Conservation (phyloP, 2,113 vertebrate genomes). For the Beaufortia kweichowensis region DNA sequence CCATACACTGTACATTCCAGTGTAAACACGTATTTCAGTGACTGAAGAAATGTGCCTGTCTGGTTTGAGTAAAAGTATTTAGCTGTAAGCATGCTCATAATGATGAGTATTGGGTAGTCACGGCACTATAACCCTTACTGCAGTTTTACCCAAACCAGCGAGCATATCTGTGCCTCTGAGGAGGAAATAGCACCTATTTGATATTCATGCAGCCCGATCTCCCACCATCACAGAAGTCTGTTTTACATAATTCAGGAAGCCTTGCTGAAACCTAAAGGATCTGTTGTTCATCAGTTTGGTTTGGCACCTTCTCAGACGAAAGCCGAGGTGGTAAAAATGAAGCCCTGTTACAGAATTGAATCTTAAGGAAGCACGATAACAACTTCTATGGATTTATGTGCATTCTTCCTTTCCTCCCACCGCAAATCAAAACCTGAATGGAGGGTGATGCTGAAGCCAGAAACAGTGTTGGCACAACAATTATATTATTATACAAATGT, state of each 20-base stretch:
- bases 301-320: constrained; percentile 40
- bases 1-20: not conserved
- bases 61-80: constrained; percentile 14
- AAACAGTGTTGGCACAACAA: constrained; percentile 21
- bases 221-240: constrained; percentile 50
- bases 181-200: constrained; percentile 47
- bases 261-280: constrained; percentile 37
- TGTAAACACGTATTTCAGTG: not conserved
- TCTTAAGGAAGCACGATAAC: constrained; percentile 45
- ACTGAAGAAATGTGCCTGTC: not conserved
- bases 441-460: constrained; percentile 16
- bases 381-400: constrained; percentile 12
- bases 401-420: constrained; percentile 30
- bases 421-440: constrained; percentile 27
- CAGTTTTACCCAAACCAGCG: constrained; percentile 19
- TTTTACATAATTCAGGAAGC: constrained; percentile 44
- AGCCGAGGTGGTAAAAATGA: constrained; percentile 32
- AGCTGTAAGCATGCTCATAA: constrained; percentile 23
- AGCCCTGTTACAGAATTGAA: constrained; percentile 40
- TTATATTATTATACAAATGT: constrained; percentile 38
- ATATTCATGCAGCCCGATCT: constrained; percentile 47
- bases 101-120: constrained; percentile 3
- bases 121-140: not conserved
- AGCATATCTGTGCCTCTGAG: constrained; percentile 47
- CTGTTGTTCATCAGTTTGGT: constrained; percentile 58